phyloP scores from a whole-genome alignment of 2,797 vertebrate genomes.

The Tachyglossus aculeatus region DNA sequence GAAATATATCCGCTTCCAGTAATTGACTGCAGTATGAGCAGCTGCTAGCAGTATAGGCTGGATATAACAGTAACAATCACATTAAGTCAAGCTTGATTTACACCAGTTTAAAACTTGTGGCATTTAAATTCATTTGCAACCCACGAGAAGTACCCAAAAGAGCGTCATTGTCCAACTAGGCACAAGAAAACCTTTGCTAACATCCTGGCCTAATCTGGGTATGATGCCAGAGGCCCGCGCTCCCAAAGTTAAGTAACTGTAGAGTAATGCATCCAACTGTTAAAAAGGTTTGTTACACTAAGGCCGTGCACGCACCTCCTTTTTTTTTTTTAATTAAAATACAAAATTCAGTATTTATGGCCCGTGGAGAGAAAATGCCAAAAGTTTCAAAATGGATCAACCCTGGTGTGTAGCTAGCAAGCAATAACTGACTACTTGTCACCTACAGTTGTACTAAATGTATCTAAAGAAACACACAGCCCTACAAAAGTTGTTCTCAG shows the following conservation, averaged over 20 bases:
- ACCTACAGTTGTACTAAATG: constrained; percentile 90
- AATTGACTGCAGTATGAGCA: constrained; percentile 99
- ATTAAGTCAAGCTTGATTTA: constrained; percentile 99
- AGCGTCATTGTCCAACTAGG: constrained; percentile 78
- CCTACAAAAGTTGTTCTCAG: constrained; percentile 88
- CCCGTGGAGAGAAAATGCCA: constrained; percentile 91
- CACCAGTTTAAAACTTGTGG: constrained; percentile 99
- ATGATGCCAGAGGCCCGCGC: constrained; percentile 81
- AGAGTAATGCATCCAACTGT: constrained; percentile 89
- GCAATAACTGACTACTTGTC: constrained; percentile 90
- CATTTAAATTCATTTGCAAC: constrained; percentile 94
- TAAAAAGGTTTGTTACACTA: constrained; percentile 87
- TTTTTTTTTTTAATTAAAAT: constrained; percentile 77
- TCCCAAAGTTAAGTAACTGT: constrained; percentile 84
- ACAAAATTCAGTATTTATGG: constrained; percentile 79
- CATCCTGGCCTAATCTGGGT: constrained; percentile 66
- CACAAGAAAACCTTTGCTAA: constrained; percentile 76
- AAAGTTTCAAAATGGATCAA: constrained; percentile 95
- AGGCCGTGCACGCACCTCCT: constrained; percentile 84
- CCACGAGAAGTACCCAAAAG: constrained; percentile 90
- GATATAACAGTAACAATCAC: constrained; percentile 99
- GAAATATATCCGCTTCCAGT: constrained; percentile 99
- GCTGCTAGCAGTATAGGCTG: constrained; percentile 99
- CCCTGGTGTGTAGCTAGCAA: constrained; percentile 93
- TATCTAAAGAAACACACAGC: constrained; percentile 93